phyloP scores from a whole-genome alignment of 1,140 invertebrate genomes.

The Cydia splendana region DNA sequence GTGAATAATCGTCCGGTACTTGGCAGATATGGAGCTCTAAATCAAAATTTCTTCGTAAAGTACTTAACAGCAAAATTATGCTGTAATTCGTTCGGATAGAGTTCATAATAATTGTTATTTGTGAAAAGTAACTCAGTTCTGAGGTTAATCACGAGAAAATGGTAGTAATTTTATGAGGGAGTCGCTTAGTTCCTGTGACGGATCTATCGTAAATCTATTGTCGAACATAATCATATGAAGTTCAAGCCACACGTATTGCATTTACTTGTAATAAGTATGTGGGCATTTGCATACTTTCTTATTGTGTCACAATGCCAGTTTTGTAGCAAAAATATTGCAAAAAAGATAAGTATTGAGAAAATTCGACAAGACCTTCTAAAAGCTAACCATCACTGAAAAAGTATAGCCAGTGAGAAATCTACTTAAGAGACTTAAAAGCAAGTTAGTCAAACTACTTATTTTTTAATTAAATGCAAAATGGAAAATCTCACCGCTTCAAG shows the following conservation, averaged over 20 bases:
- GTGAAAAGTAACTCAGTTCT: conserved; percentile 37
- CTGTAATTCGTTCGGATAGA: conserved; percentile 36
- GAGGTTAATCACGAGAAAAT: conserved; percentile 51
- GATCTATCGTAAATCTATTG: conserved; percentile 53
- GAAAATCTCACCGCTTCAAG: too few species aligned
- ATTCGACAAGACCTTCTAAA: too few species aligned
- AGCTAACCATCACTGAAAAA: too few species aligned
- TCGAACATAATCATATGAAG: conserved; percentile 21
- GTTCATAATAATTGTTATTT: conserved; percentile 35
- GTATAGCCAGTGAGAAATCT: too few species aligned
- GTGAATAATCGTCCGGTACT: conserved; percentile 47
- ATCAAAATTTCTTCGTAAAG: conserved; percentile 63
- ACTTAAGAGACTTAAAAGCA: too few species aligned
- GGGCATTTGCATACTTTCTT: neutral
- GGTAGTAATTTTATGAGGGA: conserved; percentile 58
- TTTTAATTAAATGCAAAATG: too few species aligned
- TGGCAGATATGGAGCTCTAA: conserved; percentile 67
- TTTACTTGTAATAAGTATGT: neutral
- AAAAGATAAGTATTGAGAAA: too few species aligned
- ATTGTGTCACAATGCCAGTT: neutral
- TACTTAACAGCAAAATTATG: conserved; percentile 34
- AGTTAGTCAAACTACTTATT: too few species aligned
- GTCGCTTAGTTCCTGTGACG: conserved; percentile 49
- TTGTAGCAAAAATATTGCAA: neutral
- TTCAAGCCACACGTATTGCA: conserved; percentile 9